These are phyloP conservation scores for Coccyzus lansbergi DNA, from an alignment of 2,797 vertebrate species.

Conservation along the genomic window DNA sequence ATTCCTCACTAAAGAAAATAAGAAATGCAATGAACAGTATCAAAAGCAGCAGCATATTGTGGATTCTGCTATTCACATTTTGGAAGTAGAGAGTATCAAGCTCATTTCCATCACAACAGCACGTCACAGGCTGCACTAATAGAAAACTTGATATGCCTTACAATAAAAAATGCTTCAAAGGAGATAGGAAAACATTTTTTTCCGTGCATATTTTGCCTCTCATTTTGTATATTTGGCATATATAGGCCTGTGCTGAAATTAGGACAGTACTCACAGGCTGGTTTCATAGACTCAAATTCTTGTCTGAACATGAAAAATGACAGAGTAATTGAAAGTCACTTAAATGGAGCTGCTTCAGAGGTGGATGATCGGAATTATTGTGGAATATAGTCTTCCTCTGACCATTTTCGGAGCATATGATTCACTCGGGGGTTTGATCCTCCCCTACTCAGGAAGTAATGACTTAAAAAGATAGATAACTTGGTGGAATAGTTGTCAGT, in stretches of 20 bases:
- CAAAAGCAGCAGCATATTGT: neutral
- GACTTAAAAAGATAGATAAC: neutral
- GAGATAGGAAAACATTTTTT: neutral
- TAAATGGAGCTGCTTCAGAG: neutral
- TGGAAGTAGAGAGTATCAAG: neutral
- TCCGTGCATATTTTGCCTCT: neutral
- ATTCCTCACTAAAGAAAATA: neutral
- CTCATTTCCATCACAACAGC: neutral
- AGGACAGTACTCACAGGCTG: neutral
- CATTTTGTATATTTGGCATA: neutral
- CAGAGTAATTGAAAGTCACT: constrained; percentile 38
- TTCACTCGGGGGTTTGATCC: neutral
- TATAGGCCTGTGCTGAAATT: neutral
- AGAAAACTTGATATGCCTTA: neutral
- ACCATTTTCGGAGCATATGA: neutral
- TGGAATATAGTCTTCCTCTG: neutral
- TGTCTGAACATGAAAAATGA: constrained; percentile 43
- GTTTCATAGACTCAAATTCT: constrained; percentile 28
- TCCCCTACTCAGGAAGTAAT: neutral
- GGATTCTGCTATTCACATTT: neutral
- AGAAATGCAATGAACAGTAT: neutral
- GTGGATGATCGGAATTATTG: neutral
- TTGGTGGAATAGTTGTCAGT: neutral
- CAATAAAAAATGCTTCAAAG: neutral
- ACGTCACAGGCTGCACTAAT: neutral